Evolutionary conservation across 2,113 vertebrate genomes (phyloP).

Genomic region (Corydoras sp.): DNA sequence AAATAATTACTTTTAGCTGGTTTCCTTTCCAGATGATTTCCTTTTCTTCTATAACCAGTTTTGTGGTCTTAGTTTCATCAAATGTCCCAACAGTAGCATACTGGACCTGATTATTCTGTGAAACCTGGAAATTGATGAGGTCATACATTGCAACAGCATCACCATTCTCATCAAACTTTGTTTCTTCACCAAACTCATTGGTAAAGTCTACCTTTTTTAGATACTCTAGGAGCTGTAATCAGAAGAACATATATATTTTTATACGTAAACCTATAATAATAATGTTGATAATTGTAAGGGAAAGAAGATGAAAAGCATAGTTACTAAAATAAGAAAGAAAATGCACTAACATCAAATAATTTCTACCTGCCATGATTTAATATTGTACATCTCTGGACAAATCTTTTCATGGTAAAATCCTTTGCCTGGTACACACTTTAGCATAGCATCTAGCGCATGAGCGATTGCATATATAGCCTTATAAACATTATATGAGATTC

Average conservation of each 20-base stretch:
- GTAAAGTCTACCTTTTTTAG: conserved; percentile 59
- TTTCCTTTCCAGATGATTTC: conserved; percentile 50
- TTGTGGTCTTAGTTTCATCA: conserved; percentile 54
- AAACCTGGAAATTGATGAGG: conserved; percentile 67
- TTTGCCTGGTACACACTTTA: conserved; percentile 54
- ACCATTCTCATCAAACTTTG: conserved; percentile 67
- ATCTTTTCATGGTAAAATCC: conserved; percentile 48
- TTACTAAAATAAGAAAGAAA: no score
- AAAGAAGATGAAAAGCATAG: no score
- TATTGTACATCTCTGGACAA: conserved; percentile 53
- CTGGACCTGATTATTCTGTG: conserved; percentile 48
- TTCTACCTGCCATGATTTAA: conserved; percentile 67
- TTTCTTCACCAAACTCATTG: conserved; percentile 61
- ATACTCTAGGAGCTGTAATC: conserved; percentile 62
- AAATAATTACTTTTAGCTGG: conserved; percentile 41
- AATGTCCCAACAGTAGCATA: conserved; percentile 65
- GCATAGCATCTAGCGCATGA: conserved; percentile 59
- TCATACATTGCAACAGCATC: conserved; percentile 69
- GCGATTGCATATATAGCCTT: conserved; percentile 68
- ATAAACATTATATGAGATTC: conserved; percentile 75
- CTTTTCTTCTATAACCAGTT: conserved; percentile 59
- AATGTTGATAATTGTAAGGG: no score
- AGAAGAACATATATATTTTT: no score
- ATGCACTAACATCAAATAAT: no score
- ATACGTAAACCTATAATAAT: no score